Evolutionary conservation across 2,113 vertebrate genomes (phyloP), one percentile per base, ranked within the genome.

Genomic region (Leucoraja erinaceus): DNA sequence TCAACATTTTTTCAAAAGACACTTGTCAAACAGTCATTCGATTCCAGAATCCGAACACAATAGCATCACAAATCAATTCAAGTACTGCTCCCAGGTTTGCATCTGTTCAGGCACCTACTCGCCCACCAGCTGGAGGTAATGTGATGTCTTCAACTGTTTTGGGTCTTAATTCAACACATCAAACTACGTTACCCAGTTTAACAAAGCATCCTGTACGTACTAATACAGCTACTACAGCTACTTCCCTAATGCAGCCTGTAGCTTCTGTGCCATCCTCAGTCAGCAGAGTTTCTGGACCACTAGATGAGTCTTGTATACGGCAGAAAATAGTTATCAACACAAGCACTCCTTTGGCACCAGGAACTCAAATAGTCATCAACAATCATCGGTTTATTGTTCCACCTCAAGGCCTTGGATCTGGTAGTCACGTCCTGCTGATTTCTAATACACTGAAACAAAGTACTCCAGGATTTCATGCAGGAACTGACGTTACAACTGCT

Each of bases 311-410:
- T 94, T 96, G 95, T 79, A 91, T 97, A 94, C 97, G 98, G 90
- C 98, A 99, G 95, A 98, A 97, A 94, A 97, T 99, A 94, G 96
- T 99, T 79, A 98, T 99, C 94, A 99, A 98, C 94, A 99, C 97
- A 1, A 97, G 95, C 93, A 96, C 97, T 4, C 97, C 97, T 93
- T 97, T 99, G 93, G 96, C 97, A 94, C 97, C 98, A 94, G 99
- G 98, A 93, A 99, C 98, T 93, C 98, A 99, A 93, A 98, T 99
- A 93, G 95, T 99, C 94, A 97, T 99, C 94, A 99, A 98, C 93
- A 98, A 97, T 94, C 95, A 97, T 93, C 94, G 96, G 84, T 98
- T 99, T 95, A 96, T 98, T 94, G 98, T 99, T 94, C 98, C 99
- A 92, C 95, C 98, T 31, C 98, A 98, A 96, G 99, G 98, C 94